These are phyloP conservation scores for Cheilosia grossa DNA, from an alignment of 2,888 invertebrate genomes.

Conservation along the genomic window DNA sequence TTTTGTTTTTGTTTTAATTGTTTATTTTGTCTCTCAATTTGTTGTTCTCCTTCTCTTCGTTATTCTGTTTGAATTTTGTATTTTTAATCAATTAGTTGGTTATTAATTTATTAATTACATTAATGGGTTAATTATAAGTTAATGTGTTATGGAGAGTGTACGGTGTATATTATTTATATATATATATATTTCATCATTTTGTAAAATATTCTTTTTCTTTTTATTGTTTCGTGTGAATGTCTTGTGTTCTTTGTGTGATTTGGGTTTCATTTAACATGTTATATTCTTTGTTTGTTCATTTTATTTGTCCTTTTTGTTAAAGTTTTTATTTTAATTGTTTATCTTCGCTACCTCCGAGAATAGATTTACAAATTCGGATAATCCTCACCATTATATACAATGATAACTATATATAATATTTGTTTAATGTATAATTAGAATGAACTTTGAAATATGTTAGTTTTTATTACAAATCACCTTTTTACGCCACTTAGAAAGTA, in stretches of 20 bases:
- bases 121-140: conserved; percentile 71
- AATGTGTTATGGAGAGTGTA: conserved; percentile 60
- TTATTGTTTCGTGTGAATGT: conserved; percentile 81
- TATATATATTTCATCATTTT: conserved; percentile 72
- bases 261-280: conserved; percentile 26
- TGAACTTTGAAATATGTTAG: conserved; percentile 56
- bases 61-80: conserved; percentile 21
- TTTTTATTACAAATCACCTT: conserved; percentile 71
- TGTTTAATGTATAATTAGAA: conserved; percentile 52
- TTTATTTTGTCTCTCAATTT: conserved; percentile 55
- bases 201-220: conserved; percentile 71
- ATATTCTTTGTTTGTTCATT: conserved; percentile 41
- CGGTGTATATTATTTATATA: conserved; percentile 61
- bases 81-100: conserved; percentile 55
- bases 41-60: conserved; percentile 44
- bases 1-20: conserved; percentile 58
- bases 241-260: conserved; percentile 54
- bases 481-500: conserved; percentile 71
- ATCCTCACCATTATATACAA: conserved; percentile 70
- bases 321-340: conserved; percentile 49
- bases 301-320: conserved; percentile 52
- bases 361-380: conserved; percentile 72
- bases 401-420: conserved; percentile 56
- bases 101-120: conserved; percentile 69
- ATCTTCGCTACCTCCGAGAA: conserved; percentile 63